These are phyloP conservation scores for Chaetodon trifascialis DNA, from an alignment of 2,113 vertebrate genomes.

Conservation along the genomic window DNA sequence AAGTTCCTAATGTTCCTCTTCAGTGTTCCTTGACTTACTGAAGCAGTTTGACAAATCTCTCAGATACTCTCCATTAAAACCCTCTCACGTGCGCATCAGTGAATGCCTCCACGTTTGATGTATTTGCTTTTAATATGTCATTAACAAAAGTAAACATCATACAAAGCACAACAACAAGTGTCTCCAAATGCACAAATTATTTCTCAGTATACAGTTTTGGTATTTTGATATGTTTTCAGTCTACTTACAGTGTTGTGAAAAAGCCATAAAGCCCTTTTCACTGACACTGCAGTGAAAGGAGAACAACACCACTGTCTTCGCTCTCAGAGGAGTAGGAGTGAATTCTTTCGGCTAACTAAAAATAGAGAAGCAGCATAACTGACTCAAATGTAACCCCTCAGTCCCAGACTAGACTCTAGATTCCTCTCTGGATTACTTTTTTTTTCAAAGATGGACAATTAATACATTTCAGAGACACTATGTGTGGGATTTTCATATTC, in stretches of 20 bases:
- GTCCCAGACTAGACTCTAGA: neutral
- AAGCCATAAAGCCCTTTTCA: neutral
- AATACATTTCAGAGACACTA: conserved; percentile 10
- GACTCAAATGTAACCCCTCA: neutral
- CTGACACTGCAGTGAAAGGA: neutral
- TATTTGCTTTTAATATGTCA: conserved; percentile 3
- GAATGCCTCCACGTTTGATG: neutral
- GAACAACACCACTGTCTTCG: neutral
- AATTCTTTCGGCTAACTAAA: neutral
- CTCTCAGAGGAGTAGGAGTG: conserved; percentile 4
- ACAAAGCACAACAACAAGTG: neutral
- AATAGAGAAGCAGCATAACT: conserved; percentile 15
- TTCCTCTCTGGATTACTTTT: neutral
- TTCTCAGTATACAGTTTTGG: neutral
- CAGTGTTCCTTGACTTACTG: neutral
- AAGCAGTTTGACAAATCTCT: conserved; percentile 19
- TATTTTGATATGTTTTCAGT: neutral
- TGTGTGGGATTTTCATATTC: neutral
- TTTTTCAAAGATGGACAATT: conserved; percentile 6
- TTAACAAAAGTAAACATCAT: neutral
- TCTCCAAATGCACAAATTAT: neutral
- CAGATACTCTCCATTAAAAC: neutral
- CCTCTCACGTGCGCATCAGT: neutral
- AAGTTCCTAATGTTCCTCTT: too few species aligned
- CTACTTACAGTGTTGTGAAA: neutral